Percentiles rank a stretch among this genome's conserved stretches.
phyloP scores from a whole-genome alignment of 2,113 vertebrate genomes.

The Trematocara stigmaticum region DNA sequence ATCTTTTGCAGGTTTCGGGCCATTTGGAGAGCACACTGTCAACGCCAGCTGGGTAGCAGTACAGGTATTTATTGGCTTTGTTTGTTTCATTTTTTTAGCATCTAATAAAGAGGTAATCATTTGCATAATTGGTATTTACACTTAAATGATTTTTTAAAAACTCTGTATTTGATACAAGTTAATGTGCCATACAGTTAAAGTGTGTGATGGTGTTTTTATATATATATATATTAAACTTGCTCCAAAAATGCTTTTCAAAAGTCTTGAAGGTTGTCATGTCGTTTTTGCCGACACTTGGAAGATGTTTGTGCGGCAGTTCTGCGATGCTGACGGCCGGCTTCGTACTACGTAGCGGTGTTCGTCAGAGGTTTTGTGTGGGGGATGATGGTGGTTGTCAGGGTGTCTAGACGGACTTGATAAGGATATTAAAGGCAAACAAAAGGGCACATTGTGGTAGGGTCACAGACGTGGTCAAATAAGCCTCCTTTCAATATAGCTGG shows the following conservation, averaged over 20 bases:
- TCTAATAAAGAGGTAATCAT: not conserved
- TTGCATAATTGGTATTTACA: not conserved
- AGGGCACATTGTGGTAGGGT: slow-evolving; percentile 55
- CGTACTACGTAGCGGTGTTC: not conserved
- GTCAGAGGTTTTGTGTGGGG: slow-evolving; percentile 12
- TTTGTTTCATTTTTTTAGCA: not conserved
- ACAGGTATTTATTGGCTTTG: slow-evolving; percentile 53
- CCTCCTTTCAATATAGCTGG: slow-evolving; percentile 43
- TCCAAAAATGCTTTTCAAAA: not conserved
- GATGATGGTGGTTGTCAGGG: slow-evolving; percentile 60
- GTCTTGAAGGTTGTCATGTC: not conserved
- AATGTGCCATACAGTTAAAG: not conserved
- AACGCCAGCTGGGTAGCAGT: slow-evolving; percentile 79
- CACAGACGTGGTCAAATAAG: slow-evolving; percentile 58
- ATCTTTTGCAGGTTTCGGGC: slow-evolving; percentile 69
- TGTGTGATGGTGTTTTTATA: fast-evolving
- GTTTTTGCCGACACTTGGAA: not conserved
- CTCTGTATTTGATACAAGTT: not conserved
- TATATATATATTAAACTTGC: not conserved
- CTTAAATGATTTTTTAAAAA: not conserved
- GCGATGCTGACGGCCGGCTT: not conserved
- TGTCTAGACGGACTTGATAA: slow-evolving; percentile 75
- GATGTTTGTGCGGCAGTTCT: not conserved
- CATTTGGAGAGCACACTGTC: slow-evolving; percentile 74
- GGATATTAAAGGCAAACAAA: slow-evolving; percentile 74